Percentiles rank a stretch among this genome's conserved stretches.
Evolutionary conservation across 1,140 invertebrate species (phyloP).

Genomic region (Ruditapes philippinarum): DNA sequence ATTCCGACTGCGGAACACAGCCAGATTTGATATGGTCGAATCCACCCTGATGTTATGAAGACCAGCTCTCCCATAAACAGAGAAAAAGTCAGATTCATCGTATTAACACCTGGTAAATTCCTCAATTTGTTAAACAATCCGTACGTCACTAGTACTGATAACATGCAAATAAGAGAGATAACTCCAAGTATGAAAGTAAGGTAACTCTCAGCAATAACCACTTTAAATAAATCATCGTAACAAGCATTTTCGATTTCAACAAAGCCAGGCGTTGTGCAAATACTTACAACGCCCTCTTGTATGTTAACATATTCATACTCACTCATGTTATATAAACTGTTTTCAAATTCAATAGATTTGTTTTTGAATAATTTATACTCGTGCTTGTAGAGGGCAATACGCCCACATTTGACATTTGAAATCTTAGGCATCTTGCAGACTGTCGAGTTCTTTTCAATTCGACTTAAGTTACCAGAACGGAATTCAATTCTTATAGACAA

Average conservation of each 20-base stretch:
- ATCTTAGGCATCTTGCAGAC: conserved; percentile 80
- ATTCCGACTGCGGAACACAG: conserved; percentile 85
- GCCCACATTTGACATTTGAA: conserved; percentile 78
- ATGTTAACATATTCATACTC: conserved; percentile 77
- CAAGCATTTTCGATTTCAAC: conserved; percentile 58
- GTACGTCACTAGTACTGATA: conserved; percentile 86
- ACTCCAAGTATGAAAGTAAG: conserved; percentile 80
- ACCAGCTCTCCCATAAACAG: conserved; percentile 87
- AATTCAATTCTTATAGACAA: conserved; percentile 76
- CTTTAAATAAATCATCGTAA: conserved; percentile 64
- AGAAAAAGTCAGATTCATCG: conserved; percentile 87
- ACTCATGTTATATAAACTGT: conserved; percentile 70
- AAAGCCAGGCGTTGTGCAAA: conserved; percentile 77
- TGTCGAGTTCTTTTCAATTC: conserved; percentile 73
- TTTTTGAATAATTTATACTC: conserved; percentile 84
- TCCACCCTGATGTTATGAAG: conserved; percentile 84
- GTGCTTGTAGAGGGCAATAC: conserved; percentile 84
- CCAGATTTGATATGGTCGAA: conserved; percentile 59
- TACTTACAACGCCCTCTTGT: conserved; percentile 56
- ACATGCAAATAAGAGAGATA: conserved; percentile 79
- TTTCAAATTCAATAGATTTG: conserved; percentile 73
- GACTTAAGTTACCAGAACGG: conserved; percentile 65
- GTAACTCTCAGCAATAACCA: conserved; percentile 76
- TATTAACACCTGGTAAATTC: conserved; percentile 88
- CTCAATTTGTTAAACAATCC: conserved; percentile 86